Base-by-base conservation (phyloP, 1,140 invertebrate species). In the Phenacoccus solenopsis region DNA sequence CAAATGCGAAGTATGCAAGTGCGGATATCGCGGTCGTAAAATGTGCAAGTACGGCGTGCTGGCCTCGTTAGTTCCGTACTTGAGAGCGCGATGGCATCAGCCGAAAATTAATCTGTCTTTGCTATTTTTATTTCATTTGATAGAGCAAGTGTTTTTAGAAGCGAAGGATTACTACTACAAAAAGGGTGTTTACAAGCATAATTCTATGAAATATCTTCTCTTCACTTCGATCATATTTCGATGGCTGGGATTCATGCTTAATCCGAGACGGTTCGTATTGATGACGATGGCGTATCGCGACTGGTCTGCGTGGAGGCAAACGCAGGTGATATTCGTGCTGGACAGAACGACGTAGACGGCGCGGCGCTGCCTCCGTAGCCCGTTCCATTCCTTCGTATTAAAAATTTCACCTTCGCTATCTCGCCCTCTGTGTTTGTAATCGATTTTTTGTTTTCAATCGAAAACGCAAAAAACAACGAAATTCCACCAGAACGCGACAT, bases 11-110 rank as follows among this genome's bases (percentile, higher is more conserved):
- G 59, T 64, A 27, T 64, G 59, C 59, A 9, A 25, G 21, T 64
- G 59, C 21, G 25, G 59, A 64, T 64, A 64, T 64, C 59, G 59
- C 59, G 59, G 59, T 10, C 59, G 59, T 64, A 64, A 64, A 16
- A 64, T 64, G 59, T 24, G 59, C 59, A 64, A 64, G 25, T 64
- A 64, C 25, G 59, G 59, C 25, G 59, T 64, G 16, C 59, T 64
- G 3, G 4, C 59, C 13, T 64, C 59, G 20, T 5, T 64, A 9
- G 10, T 16, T 25, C 59, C 59, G 59, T 64, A 64, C 25, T 24
- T 64, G 16, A 9, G 12, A 24, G 21, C 59, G 59, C 21, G 59
- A 64, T 64, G 59, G 59, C 25, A 64, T 24, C 59, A 27, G 25
- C 59, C 59, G 16, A 64, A 64, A 27, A 25, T 64, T 9, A 64